phyloP scores from a whole-genome alignment of 2,888 invertebrate species.

The Campoplex capitator region DNA sequence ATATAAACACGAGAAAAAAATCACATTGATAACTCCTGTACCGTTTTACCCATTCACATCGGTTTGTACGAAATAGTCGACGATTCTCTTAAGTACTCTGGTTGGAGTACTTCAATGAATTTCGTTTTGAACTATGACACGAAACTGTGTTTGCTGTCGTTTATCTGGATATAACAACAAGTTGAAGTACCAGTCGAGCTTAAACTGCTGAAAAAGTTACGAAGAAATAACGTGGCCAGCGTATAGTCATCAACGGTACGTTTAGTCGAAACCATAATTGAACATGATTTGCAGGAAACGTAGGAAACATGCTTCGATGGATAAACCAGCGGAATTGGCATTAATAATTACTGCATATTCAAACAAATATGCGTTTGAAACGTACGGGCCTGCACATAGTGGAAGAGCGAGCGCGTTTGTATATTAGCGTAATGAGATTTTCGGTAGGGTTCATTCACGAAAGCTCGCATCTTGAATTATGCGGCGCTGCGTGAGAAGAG shows the following conservation, averaged over 20 bases:
- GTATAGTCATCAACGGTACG: neutral
- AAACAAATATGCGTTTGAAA: slow-evolving; percentile 16
- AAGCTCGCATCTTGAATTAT: slow-evolving; percentile 76
- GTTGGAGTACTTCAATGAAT: neutral
- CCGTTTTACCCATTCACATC: neutral
- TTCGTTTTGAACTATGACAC: neutral
- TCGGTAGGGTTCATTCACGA: slow-evolving; percentile 75
- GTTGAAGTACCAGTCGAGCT: neutral
- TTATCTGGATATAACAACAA: neutral
- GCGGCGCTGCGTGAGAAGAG: slow-evolving; percentile 60
- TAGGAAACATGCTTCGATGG: slow-evolving; percentile 12
- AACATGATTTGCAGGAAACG: slow-evolving; percentile 19
- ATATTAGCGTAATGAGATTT: slow-evolving; percentile 76
- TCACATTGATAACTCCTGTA: slow-evolving; percentile 42
- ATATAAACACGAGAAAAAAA: neutral
- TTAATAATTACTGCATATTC: slow-evolving; percentile 61
- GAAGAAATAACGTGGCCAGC: neutral
- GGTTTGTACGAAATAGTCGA: neutral
- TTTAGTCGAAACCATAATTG: neutral
- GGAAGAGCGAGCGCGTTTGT: slow-evolving; percentile 42
- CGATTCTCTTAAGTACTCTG: neutral
- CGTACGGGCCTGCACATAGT: neutral
- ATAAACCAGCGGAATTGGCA: slow-evolving; percentile 21
- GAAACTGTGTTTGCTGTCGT: neutral
- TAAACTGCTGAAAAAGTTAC: neutral